phyloP scores from a whole-genome alignment of 2,888 invertebrate species.

The Acanthococcus lagerstroemiae region DNA sequence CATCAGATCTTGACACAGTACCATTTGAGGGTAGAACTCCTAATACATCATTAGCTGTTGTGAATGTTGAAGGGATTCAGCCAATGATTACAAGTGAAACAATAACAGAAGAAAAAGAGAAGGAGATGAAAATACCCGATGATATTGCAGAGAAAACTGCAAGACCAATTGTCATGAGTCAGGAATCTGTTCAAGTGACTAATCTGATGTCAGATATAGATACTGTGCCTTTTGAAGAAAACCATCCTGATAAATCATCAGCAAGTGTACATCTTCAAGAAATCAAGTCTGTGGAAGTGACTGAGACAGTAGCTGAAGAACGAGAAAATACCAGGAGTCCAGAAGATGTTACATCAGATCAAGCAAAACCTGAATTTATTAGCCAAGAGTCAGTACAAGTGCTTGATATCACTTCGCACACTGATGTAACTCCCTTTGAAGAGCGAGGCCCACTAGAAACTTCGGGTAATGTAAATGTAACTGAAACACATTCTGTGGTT shows the following conservation, averaged over 20 bases:
- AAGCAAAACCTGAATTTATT: constrained; percentile 33
- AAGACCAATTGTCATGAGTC: constrained; percentile 43
- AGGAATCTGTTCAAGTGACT: constrained; percentile 44
- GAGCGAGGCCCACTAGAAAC: not conserved
- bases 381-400: constrained; percentile 11
- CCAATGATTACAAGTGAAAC: constrained; percentile 38
- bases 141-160: constrained; percentile 40
- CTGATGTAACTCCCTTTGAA: constrained; percentile 48
- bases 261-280: constrained; percentile 13
- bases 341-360: constrained; percentile 31
- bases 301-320: constrained; percentile 27
- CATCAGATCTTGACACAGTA: constrained; percentile 50
- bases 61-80: constrained; percentile 36
- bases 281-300: constrained; percentile 36
- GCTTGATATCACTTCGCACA: constrained; percentile 45
- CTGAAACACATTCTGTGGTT: constrained; percentile 40
- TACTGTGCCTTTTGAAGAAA: not conserved
- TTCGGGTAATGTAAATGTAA: not conserved
- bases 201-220: constrained; percentile 24
- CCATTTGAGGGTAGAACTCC: not conserved
- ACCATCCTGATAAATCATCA: not conserved
- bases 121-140: constrained; percentile 40
- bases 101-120: constrained; percentile 40
- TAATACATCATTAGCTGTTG: not conserved
- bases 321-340: constrained; percentile 18